Percentiles rank a stretch among this genome's conserved stretches.
phyloP scores from a whole-genome alignment of 2,113 vertebrate species.

The Hirundichthys speculiger region DNA sequence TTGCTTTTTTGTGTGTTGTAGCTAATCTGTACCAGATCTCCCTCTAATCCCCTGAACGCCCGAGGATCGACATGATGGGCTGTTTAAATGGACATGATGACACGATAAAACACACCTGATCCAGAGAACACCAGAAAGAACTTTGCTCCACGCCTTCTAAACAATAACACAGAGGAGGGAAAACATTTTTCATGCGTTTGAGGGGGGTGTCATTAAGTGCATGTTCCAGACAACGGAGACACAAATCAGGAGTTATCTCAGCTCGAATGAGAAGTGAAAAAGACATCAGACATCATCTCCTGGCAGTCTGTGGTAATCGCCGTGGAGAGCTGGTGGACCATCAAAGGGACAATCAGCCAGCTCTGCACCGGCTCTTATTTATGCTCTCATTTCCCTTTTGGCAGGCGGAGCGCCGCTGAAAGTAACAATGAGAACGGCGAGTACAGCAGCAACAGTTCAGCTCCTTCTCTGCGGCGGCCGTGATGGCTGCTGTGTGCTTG shows the following conservation, averaged over 20 bases:
- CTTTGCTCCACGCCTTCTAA: conserved; percentile 35
- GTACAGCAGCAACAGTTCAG: conserved; percentile 33
- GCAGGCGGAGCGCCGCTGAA: conserved; percentile 35
- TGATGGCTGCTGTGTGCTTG: conserved; percentile 31
- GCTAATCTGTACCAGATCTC: conserved; percentile 63
- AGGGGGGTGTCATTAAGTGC: conserved; percentile 40
- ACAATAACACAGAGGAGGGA: conserved; percentile 51
- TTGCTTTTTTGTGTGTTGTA: conserved; percentile 29
- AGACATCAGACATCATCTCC: conserved; percentile 57
- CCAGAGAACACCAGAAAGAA: conserved; percentile 25
- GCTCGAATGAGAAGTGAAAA: conserved; percentile 41
- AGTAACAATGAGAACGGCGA: conserved; percentile 24
- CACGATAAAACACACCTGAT: conserved; percentile 65
- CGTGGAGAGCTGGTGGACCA: conserved; percentile 77
- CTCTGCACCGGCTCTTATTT: conserved; percentile 30
- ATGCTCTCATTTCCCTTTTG: conserved; percentile 62
- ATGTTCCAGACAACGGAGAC: conserved; percentile 58
- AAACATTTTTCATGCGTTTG: too few relatives aligned
- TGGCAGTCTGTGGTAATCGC: conserved; percentile 64
- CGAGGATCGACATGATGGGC: conserved; percentile 56
- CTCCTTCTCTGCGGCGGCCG: conserved; percentile 37
- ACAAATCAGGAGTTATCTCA: conserved; percentile 38
- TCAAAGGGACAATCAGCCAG: conserved; percentile 71
- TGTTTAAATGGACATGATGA: conserved; percentile 54
- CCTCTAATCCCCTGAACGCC: conserved; percentile 54